A percentile compares a stretch with the other conserved stretches of the same genome.
phyloP scores from a whole-genome alignment of 2,888 invertebrate genomes.

The Drosophila kuntzei region DNA sequence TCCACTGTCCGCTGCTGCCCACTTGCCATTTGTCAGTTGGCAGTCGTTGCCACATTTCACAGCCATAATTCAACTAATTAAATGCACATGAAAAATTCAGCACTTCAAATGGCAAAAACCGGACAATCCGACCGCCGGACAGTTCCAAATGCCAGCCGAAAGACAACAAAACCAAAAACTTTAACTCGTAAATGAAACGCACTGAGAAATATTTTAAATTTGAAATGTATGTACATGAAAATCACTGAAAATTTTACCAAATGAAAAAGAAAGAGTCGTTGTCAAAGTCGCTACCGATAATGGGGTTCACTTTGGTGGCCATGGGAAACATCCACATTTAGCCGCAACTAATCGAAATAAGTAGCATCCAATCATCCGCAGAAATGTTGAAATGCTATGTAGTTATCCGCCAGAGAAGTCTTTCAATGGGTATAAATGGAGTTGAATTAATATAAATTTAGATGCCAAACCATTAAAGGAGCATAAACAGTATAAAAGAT shows the following conservation, averaged over 20 bases:
- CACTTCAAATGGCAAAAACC: constrained; percentile 78
- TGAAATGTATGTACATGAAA: constrained; percentile 59
- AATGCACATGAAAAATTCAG: constrained; percentile 82
- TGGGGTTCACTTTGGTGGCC: constrained; percentile 39
- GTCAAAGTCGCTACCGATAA: constrained; percentile 19
- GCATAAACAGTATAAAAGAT: background rate
- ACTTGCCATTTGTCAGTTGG: constrained; percentile 12
- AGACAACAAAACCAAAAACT: constrained; percentile 39
- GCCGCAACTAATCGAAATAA: constrained; percentile 48
- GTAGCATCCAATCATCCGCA: constrained; percentile 21
- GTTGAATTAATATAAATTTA: background rate
- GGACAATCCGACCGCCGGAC: constrained; percentile 44
- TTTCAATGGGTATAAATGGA: background rate
- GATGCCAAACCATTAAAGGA: background rate
- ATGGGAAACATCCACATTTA: constrained; percentile 59
- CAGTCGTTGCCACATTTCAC: constrained; percentile 71
- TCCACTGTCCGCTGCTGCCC: constrained; percentile 29
- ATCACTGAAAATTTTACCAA: constrained; percentile 35
- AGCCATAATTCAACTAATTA: constrained; percentile 82
- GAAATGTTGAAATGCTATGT: constrained; percentile 6
- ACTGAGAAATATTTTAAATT: constrained; percentile 72
- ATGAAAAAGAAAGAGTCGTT: constrained; percentile 57
- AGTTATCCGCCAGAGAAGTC: background rate
- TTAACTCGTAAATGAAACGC: constrained; percentile 54
- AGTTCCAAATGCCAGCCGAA: constrained; percentile 50